These are phyloP conservation scores for Malthinus seriepunctatus DNA, from an alignment of 2,888 invertebrate species.

Conservation along the genomic window DNA sequence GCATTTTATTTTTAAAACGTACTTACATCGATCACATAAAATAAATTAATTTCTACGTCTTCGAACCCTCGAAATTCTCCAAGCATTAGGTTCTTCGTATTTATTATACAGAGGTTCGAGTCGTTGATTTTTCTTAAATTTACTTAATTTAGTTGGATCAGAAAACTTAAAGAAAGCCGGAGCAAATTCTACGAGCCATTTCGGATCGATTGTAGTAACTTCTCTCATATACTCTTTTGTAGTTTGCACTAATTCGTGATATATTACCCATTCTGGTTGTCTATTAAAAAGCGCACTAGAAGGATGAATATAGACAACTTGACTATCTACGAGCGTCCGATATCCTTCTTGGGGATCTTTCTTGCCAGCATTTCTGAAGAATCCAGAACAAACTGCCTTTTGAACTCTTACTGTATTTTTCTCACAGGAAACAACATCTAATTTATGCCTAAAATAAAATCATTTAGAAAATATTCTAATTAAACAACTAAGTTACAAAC, in stretches of 20 bases:
- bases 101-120: constrained; percentile 98
- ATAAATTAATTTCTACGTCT: constrained; percentile 77
- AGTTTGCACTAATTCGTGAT: constrained; percentile 97
- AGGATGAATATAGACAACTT: constrained; percentile 98
- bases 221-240: constrained; percentile 99
- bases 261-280: constrained; percentile 99
- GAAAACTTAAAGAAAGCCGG: constrained; percentile 99
- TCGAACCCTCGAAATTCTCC: constrained; percentile 95
- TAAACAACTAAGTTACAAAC: constrained; percentile 49
- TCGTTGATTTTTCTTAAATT: constrained; percentile 98
- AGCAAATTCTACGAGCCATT: constrained; percentile 99
- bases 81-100: constrained; percentile 98
- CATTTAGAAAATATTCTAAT: constrained; percentile 6
- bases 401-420: constrained; percentile 95
- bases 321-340: constrained; percentile 94
- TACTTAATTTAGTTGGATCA: constrained; percentile 97
- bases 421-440: constrained; percentile 96
- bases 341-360: constrained; percentile 99
- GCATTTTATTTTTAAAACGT: no score
- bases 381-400: constrained; percentile 97
- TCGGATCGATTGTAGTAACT: constrained; percentile 94
- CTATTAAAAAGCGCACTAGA: constrained; percentile 97
- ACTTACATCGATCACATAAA: neutral
- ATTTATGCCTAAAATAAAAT: constrained; percentile 71
- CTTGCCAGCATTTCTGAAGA: constrained; percentile 98